Conservation (phyloP, 1,140 invertebrate species). For the Sminthurides bifidus region DNA sequence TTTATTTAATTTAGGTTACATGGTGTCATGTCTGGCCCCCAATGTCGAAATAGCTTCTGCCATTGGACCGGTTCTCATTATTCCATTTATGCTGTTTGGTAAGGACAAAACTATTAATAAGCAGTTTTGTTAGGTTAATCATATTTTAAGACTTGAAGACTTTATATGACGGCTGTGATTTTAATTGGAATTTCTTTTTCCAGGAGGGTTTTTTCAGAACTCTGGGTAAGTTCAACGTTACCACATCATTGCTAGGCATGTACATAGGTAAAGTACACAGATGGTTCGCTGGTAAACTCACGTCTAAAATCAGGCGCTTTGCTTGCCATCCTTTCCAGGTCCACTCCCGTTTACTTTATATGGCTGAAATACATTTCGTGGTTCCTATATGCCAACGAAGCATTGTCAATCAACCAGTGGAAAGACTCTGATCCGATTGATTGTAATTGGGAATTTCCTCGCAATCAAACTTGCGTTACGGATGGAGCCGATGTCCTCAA, state of each 20-base stretch:
- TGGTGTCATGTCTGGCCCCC: slow-evolving; percentile 7
- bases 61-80: slow-evolving; percentile 41
- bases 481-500: no score
- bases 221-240: no score
- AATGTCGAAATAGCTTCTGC: slow-evolving; percentile 31
- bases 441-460: slow-evolving; percentile 11
- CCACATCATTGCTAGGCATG: no score
- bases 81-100: slow-evolving; percentile 44
- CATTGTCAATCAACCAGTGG: slow-evolving; percentile 43
- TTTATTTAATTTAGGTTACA: slow-evolving; percentile 11
- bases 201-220: not conserved
- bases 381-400: slow-evolving; percentile 43
- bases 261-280: no score
- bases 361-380: slow-evolving; percentile 45
- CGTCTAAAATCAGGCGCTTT: not conserved
- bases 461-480: no score
- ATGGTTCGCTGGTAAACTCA: no score
- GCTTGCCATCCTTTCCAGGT: slow-evolving; percentile 24
- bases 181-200: no score
- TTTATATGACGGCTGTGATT: no score
- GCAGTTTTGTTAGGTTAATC: no score
- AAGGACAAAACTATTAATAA: no score
- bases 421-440: slow-evolving; percentile 28
- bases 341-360: slow-evolving; percentile 40
- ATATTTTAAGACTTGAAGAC: no score